Percentiles rank a stretch among this genome's conserved stretches.
Conservation (phyloP, 2,888 invertebrate genomes). For the Volucella zonaria region DNA sequence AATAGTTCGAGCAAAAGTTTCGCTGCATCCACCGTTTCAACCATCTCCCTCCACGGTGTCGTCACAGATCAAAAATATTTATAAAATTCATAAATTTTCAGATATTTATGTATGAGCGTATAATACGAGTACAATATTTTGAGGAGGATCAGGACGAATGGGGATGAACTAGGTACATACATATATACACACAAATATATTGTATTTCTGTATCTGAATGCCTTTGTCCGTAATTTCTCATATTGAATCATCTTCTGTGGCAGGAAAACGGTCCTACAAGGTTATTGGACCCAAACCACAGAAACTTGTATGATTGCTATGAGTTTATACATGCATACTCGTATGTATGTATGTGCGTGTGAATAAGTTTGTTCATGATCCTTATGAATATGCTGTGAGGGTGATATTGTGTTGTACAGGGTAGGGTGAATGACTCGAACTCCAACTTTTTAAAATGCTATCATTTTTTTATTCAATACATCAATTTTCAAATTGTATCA, state of each 20-base stretch:
- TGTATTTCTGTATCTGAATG: conserved; percentile 8
- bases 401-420: not conserved
- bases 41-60: conserved; percentile 51
- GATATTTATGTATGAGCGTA: conserved; percentile 39
- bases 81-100: conserved; percentile 71
- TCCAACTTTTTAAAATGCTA: too few relatives aligned
- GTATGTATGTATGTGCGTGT: conserved; percentile 17
- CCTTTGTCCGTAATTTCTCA: conserved; percentile 52
- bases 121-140: conserved; percentile 20
- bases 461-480: too few relatives aligned
- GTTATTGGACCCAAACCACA: conserved; percentile 57
- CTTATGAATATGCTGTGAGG: not conserved
- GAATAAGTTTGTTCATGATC: conserved; percentile 37
- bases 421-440: too few relatives aligned
- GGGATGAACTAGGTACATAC: conserved; percentile 15
- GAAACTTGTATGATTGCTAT: conserved; percentile 66
- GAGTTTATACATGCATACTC: conserved; percentile 1
- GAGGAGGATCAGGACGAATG: not conserved
- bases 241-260: conserved; percentile 58
- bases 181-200: too few relatives aligned
- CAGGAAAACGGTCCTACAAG: conserved; percentile 26
- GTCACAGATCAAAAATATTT: conserved; percentile 71
- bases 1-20: conserved; percentile 70
- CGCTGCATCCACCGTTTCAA: conserved; percentile 17
- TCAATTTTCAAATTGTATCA: too few relatives aligned